phyloP scores from a whole-genome alignment of 2,888 invertebrate species.

The Epinotia bilunana region DNA sequence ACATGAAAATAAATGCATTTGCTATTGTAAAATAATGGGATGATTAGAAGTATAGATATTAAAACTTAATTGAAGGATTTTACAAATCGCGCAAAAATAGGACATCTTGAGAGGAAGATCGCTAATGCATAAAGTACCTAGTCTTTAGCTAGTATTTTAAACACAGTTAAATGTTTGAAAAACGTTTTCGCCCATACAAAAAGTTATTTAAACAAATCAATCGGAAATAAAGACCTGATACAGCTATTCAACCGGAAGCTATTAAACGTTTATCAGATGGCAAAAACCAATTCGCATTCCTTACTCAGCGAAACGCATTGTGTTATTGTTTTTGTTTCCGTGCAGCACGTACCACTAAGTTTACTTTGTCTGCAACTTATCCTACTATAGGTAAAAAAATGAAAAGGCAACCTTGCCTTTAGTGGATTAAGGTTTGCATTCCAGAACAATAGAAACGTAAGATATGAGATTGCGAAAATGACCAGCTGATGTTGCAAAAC shows the following conservation, averaged over 20 bases:
- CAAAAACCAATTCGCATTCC: constrained; percentile 63
- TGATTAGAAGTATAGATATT: not conserved
- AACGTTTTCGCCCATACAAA: not conserved
- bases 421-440: constrained; percentile 7
- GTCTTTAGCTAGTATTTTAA: not conserved
- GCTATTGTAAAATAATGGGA: not conserved
- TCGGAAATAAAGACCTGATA: constrained; percentile 24
- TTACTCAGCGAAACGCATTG: constrained; percentile 66
- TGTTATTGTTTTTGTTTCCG: constrained; percentile 63
- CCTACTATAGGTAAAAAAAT: not conserved
- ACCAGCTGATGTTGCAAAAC: constrained; percentile 54
- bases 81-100: not conserved
- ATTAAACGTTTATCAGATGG: constrained; percentile 66
- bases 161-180: not conserved
- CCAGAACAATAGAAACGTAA: constrained; percentile 1
- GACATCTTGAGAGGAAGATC: too few species aligned
- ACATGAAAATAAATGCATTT: too few species aligned
- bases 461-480: constrained; percentile 10
- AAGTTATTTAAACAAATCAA: constrained; percentile 1
- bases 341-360: constrained; percentile 50
- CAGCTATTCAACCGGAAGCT: constrained; percentile 47
- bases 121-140: too few species aligned
- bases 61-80: not conserved
- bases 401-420: not conserved
- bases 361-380: not conserved